Conservation (phyloP, 2,888 invertebrate species). For the Schizaphis graminum region DNA sequence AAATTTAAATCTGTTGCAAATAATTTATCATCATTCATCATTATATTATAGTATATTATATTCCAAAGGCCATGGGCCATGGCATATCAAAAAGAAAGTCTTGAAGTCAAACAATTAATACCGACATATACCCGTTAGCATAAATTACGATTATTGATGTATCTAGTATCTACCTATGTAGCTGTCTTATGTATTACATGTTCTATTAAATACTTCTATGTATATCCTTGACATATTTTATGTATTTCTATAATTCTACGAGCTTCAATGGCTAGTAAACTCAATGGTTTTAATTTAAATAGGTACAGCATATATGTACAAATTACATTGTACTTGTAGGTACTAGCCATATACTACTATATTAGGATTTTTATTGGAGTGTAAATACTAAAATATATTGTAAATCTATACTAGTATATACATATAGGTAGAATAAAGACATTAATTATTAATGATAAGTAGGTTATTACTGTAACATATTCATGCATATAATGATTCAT, state of each 20-base stretch:
- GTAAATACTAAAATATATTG: neutral
- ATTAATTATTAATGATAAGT: neutral
- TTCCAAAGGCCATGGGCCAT: neutral
- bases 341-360: neutral
- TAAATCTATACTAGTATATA: neutral
- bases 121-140: neutral
- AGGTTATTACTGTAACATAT: neutral
- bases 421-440: neutral
- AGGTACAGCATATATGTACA: constrained; percentile 1
- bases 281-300: constrained; percentile 28
- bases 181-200: neutral
- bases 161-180: neutral
- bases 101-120: neutral
- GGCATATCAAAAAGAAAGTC: neutral
- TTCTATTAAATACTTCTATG: neutral
- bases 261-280: neutral
- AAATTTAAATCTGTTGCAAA: neutral
- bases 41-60: neutral
- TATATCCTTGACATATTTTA: constrained; percentile 21
- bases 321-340: neutral
- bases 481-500: neutral
- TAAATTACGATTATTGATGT: neutral
- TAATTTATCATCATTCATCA: neutral
- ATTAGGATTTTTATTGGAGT: neutral
- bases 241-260: neutral